Percentiles rank a stretch among this genome's conserved stretches.
phyloP scores from a whole-genome alignment of 1,140 invertebrate species.

The Cherax quadricarinatus region DNA sequence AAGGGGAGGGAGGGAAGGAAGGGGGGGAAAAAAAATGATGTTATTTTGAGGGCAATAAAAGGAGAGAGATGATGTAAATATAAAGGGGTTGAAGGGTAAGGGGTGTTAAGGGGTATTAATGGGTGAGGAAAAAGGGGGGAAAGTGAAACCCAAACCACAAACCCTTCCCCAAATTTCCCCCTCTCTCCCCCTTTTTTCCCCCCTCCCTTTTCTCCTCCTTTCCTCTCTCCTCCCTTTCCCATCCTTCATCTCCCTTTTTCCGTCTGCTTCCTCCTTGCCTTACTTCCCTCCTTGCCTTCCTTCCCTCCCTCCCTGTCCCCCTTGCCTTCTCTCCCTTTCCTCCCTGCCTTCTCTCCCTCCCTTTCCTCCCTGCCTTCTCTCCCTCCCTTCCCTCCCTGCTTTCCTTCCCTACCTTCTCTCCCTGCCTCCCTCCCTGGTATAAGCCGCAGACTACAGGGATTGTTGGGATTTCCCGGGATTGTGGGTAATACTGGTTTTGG shows the following conservation, averaged over 20 bases:
- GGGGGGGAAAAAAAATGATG: neutral
- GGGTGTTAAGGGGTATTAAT: too few species aligned
- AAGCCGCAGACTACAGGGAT: too few species aligned
- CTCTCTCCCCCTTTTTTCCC: neutral
- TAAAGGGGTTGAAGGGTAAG: too few species aligned
- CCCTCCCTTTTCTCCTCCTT: neutral
- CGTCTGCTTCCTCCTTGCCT: too few species aligned
- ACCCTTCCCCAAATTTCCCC: neutral
- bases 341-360: neutral
- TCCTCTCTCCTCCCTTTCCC: neutral
- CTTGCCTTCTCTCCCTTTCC: neutral
- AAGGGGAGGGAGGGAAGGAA: too few species aligned
- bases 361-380: neutral
- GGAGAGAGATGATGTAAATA: neutral
- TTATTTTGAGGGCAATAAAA: neutral
- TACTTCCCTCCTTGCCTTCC: too few species aligned
- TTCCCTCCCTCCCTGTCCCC: neutral
- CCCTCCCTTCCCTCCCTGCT: neutral
- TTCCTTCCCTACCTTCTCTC: neutral
- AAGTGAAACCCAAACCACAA: neutral
- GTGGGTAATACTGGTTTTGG: too few species aligned
- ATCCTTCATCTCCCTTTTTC: neutral
- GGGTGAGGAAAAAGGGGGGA: too few species aligned
- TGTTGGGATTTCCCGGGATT: neutral
- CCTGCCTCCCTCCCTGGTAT: too few species aligned